Conservation (phyloP, 2,888 invertebrate genomes). For the Cryptocephalus primarius region DNA sequence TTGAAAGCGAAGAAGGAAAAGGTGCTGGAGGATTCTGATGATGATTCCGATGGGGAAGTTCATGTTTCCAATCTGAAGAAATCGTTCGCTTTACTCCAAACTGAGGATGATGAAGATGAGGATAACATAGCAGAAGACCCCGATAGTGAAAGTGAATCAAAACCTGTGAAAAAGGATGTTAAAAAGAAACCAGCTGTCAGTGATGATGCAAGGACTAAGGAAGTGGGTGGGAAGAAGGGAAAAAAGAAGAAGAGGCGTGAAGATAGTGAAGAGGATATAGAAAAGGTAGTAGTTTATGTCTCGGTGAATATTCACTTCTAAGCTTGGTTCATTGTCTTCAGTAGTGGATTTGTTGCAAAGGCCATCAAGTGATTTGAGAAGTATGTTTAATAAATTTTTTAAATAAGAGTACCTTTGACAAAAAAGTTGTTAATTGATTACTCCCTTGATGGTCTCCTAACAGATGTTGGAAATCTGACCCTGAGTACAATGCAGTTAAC, state of each 20-base stretch:
- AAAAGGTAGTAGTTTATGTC: conserved; percentile 46
- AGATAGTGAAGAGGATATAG: conserved; percentile 70
- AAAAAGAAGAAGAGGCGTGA: conserved; percentile 63
- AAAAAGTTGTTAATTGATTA: too few species aligned
- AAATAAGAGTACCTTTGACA: too few species aligned
- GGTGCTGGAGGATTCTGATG: conserved; percentile 28
- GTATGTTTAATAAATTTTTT: too few species aligned
- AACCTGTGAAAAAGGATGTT: conserved; percentile 32
- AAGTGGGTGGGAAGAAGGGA: conserved; percentile 53
- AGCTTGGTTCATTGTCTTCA: too few species aligned
- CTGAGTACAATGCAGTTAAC: too few species aligned
- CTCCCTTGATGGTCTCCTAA: too few species aligned
- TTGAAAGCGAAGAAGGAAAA: conserved; percentile 26
- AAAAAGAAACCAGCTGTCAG: conserved; percentile 34
- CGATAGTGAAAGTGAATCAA: conserved; percentile 35
- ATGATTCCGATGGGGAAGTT: conserved; percentile 34
- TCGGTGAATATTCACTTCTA: too few species aligned
- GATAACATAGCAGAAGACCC: conserved; percentile 24
- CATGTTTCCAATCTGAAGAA: conserved; percentile 35
- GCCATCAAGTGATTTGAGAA: too few species aligned
- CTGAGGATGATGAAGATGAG: conserved; percentile 45
- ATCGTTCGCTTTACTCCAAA: conserved; percentile 54
- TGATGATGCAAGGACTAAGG: conserved; percentile 34
- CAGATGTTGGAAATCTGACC: too few species aligned
- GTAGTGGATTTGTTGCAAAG: too few species aligned